Base-by-base conservation (phyloP, 2,888 invertebrate genomes). In the Drosophila siamana region DNA sequence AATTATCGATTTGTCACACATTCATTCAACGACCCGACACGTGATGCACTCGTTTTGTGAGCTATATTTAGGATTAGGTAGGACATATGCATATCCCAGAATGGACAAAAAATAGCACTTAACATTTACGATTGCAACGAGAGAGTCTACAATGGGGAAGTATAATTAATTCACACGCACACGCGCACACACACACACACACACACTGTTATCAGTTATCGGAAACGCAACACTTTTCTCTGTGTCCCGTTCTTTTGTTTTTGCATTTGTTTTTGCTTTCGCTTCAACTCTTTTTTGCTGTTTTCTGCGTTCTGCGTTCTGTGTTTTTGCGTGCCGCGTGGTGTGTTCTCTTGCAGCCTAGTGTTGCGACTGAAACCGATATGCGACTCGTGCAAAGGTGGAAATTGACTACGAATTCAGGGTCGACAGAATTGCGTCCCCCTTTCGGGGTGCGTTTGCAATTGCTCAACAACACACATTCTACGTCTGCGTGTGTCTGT, bases 1-100 rank as follows among this genome's bases (percentile, higher is more conserved):
- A 51, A 16, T 74, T 74, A 76, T 79, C 80, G 76, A 79, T 77
- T 79, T 77, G 56, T 77, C 80, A 61, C 65, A 60, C 55, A 30
- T 57, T 52, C 55, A 30, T 55, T 52, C 16, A 41, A 47, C 43
- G 15, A 7, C 33, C 33, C 16, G 41, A 51, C 73, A 72, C 65
- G 71, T 66, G 63, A 73, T 75, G 73, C 62, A 72, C 46, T 36
- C 46, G 24, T 30, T 22, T 36, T n/a, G 5, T 16, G 24, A 8
- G 16, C 16, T 55, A 47, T 26, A 56, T 44, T 60, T 51, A 38
- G 52, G 15, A 30, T 30, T 47, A 38, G 24, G 22, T 47, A 38
- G 24, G 13, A 16, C 11, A 26, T 26, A 16, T 13, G 24, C 24
- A 46, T 16, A 46, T 19, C 15, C 16, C 5, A 30, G 26, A 26